phyloP scores from a whole-genome alignment of 2,113 vertebrate genomes.

The Lonchura striata region DNA sequence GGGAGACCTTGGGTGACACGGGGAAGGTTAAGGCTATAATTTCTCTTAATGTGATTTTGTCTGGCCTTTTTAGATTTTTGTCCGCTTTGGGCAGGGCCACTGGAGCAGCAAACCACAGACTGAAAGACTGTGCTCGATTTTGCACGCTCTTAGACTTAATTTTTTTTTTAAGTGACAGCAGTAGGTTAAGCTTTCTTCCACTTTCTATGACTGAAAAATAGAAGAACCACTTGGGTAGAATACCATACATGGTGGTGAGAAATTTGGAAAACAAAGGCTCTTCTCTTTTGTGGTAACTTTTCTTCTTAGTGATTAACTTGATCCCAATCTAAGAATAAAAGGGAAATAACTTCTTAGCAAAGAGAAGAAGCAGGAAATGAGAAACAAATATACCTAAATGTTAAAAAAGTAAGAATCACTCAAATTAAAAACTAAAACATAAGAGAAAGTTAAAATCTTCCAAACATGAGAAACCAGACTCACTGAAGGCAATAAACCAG shows the following conservation, averaged over 20 bases:
- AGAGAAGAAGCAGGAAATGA: neutral
- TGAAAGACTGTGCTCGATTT: neutral
- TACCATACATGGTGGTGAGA: neutral
- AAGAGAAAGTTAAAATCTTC: neutral
- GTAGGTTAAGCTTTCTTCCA: neutral
- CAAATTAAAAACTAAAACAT: neutral
- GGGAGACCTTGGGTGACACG: constrained; percentile 24
- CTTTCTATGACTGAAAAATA: neutral
- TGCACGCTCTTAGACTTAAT: neutral
- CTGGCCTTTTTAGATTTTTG: neutral
- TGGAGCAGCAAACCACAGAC: constrained; percentile 54
- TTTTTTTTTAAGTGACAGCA: neutral
- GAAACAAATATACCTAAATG: neutral
- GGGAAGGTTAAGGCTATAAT: constrained; percentile 55
- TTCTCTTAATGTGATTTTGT: constrained; percentile 61
- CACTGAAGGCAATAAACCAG: neutral
- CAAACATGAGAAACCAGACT: neutral
- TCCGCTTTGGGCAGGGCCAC: constrained; percentile 29
- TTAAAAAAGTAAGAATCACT: neutral
- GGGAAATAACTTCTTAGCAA: neutral
- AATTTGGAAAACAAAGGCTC: neutral
- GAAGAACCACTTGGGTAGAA: neutral
- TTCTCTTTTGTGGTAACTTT: neutral
- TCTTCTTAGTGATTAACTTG: neutral
- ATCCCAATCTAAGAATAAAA: neutral